phyloP scores from a whole-genome alignment of 2,888 invertebrate genomes.

The Julus scanicus region DNA sequence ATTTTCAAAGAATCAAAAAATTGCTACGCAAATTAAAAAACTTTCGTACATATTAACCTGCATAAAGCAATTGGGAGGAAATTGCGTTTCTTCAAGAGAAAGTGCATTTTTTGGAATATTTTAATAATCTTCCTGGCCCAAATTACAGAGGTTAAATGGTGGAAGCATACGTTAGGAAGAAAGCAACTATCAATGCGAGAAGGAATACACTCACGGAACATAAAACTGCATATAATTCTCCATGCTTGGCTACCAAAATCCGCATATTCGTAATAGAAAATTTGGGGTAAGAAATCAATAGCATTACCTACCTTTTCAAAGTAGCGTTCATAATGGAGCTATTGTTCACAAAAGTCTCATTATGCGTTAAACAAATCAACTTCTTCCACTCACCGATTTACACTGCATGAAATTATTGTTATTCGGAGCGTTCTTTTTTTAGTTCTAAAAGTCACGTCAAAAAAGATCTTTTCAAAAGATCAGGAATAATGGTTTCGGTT shows the following conservation, averaged over 20 bases:
- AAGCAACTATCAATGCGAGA: neutral
- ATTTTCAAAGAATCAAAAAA: no score
- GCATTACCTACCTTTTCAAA: constrained; percentile 27
- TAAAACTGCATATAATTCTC: constrained; percentile 16
- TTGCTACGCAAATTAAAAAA: no score
- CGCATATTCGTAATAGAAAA: constrained; percentile 37
- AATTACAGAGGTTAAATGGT: neutral
- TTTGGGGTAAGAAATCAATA: constrained; percentile 9
- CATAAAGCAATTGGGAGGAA: no score
- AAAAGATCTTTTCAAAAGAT: neutral
- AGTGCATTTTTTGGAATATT: neutral
- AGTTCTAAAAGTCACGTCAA: neutral
- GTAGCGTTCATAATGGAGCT: neutral
- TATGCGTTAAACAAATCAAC: constrained; percentile 35
- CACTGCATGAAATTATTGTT: constrained; percentile 9
- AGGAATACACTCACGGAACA: neutral
- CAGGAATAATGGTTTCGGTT: neutral
- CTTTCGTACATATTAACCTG: no score
- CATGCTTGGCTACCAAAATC: constrained; percentile 36
- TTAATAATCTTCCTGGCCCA: neutral
- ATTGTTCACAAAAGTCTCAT: constrained; percentile 38
- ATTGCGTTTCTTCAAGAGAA: neutral
- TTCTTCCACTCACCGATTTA: constrained; percentile 15
- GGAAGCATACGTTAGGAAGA: neutral
- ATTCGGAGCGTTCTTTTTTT: neutral